A percentile compares a stretch with the other conserved stretches of the same genome.
Evolutionary conservation across 2,797 vertebrate species (phyloP).

Genomic region (Microcaecilia unicolor): DNA sequence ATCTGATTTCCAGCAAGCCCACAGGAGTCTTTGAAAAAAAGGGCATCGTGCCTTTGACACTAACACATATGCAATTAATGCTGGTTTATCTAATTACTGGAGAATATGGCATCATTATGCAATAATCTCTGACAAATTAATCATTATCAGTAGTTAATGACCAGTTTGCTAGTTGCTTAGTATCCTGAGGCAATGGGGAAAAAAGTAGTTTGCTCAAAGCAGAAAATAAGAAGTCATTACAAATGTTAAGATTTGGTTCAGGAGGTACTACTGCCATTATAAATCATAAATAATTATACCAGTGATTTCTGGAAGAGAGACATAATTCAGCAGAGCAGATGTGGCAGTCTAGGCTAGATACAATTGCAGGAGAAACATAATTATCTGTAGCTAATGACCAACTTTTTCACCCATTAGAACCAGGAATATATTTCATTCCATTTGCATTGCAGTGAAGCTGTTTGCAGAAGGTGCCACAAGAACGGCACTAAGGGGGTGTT

Average conservation of each 20-base stretch:
- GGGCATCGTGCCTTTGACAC: no score
- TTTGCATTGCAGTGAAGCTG: not conserved
- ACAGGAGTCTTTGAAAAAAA: not conserved
- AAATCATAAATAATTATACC: conserved; percentile 8
- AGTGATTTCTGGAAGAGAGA: not conserved
- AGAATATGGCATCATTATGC: conserved; percentile 4
- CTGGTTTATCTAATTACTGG: conserved; percentile 35
- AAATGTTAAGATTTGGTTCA: conserved; percentile 7
- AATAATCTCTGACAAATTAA: conserved; percentile 37
- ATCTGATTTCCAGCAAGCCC: not conserved
- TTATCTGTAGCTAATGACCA: not conserved
- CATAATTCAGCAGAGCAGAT: not conserved
- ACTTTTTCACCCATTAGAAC: conserved; percentile 4
- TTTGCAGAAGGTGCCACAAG: not conserved
- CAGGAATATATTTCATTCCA: conserved; percentile 23
- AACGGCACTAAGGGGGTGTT: not conserved
- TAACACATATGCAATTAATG: conserved; percentile 27
- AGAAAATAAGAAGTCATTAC: conserved; percentile 22
- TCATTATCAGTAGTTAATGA: conserved; percentile 43
- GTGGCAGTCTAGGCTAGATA: not conserved
- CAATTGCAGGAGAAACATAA: not conserved
- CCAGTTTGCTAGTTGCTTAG: conserved; percentile 34
- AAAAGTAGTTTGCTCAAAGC: conserved; percentile 13
- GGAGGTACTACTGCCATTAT: conserved; percentile 2
- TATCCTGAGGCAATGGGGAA: conserved; percentile 14